phyloP scores from a whole-genome alignment of 2,113 vertebrate species.

The Dipodomys ordii region DNA sequence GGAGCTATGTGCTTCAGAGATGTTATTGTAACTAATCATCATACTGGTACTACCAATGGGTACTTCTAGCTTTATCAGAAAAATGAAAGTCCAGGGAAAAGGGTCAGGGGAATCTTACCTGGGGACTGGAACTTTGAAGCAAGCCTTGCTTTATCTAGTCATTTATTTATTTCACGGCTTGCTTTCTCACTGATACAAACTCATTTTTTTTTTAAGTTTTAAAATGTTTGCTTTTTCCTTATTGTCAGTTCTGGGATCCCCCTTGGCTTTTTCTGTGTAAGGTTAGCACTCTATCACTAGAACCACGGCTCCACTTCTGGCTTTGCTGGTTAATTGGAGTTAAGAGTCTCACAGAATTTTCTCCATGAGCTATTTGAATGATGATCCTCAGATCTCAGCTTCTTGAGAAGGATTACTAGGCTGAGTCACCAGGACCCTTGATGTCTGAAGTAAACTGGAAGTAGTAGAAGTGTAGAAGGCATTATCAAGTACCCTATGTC shows the following conservation, averaged over 20 bases:
- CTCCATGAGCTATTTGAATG: no score
- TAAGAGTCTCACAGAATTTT: no score
- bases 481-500: background rate
- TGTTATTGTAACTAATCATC: background rate
- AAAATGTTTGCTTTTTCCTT: background rate
- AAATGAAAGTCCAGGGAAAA: background rate
- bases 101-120: background rate
- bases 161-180: background rate
- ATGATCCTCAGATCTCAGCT: no score
- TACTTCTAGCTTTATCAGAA: background rate
- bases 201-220: slow-evolving; percentile 14
- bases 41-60: background rate
- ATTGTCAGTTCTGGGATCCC: no score
- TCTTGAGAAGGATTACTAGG: no score
- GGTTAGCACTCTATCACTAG: no score
- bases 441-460: background rate
- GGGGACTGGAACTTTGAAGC: background rate
- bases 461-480: background rate
- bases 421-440: no score
- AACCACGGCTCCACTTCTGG: no score
- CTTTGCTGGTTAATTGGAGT: no score
- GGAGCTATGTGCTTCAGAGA: background rate
- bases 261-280: no score
- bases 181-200: background rate
- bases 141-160: background rate